Evolutionary conservation across 2,113 vertebrate genomes (phyloP).

Genomic region (Dromas ardeola): DNA sequence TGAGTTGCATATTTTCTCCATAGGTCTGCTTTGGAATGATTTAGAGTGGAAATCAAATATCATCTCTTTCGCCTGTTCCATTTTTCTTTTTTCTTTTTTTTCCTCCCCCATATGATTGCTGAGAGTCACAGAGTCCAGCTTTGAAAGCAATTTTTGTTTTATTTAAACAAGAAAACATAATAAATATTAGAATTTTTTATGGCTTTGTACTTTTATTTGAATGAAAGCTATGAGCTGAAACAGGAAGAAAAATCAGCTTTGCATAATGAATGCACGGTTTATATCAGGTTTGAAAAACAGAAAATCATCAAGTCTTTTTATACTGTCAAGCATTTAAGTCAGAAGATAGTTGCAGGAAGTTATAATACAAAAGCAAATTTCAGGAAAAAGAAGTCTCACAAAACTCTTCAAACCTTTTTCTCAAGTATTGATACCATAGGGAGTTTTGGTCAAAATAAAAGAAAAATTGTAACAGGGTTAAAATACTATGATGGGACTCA

Average conservation of each 20-base stretch:
- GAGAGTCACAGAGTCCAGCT: not conserved
- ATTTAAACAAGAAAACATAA: not conserved
- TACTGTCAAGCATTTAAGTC: not conserved
- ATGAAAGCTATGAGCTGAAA: not conserved
- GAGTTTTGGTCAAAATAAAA: not conserved
- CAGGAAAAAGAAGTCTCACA: not conserved
- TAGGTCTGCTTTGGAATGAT: not conserved
- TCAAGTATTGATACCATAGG: not conserved
- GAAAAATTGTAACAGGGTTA: not conserved
- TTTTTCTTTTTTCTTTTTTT: accelerated
- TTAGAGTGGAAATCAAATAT: not conserved
- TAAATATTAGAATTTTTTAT: not conserved
- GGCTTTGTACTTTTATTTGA: not conserved
- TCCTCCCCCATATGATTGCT: not conserved
- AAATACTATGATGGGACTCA: not conserved
- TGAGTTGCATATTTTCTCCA: not conserved
- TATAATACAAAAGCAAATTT: not conserved
- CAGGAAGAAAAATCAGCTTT: not conserved
- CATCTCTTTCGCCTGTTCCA: accelerated
- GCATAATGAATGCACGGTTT: not conserved
- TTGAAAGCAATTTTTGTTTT: not conserved
- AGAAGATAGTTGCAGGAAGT: not conserved
- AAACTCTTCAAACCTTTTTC: not conserved
- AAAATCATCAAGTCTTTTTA: not conserved
- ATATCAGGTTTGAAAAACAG: not conserved